These are phyloP conservation scores for Pterocles gutturalis DNA, from an alignment of 2,113 vertebrate genomes.

Conservation along the genomic window DNA sequence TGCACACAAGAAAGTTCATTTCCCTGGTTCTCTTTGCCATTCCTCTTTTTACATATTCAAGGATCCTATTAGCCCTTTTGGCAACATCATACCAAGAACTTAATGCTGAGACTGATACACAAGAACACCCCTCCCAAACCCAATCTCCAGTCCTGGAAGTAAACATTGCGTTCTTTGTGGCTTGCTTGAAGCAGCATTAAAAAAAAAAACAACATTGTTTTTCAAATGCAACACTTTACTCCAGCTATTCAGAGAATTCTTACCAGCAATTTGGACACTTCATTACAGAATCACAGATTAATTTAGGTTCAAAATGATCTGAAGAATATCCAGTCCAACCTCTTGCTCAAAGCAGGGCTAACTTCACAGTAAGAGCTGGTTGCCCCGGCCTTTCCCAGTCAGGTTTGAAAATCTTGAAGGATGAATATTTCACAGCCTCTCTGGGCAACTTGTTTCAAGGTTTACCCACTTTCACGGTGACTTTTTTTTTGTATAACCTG, in stretches of 20 bases:
- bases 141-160: neutral
- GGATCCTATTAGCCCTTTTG: neutral
- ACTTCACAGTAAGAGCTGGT: neutral
- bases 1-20: neutral
- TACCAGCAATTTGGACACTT: neutral
- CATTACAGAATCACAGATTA: neutral
- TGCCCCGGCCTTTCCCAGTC: neutral
- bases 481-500: neutral
- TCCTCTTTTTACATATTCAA: neutral
- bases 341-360: neutral
- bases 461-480: neutral
- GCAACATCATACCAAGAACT: neutral
- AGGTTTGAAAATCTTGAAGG: neutral
- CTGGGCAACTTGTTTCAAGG: neutral
- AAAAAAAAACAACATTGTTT: neutral
- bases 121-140: neutral
- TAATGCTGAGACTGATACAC: accelerated
- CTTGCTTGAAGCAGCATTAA: neutral
- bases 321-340: neutral
- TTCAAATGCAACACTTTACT: neutral
- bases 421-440: neutral
- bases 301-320: neutral
- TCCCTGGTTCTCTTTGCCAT: neutral
- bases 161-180: accelerated
- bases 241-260: neutral